Evolutionary conservation across 2,888 invertebrate species (phyloP).

Genomic region (Pheosia gnoma): DNA sequence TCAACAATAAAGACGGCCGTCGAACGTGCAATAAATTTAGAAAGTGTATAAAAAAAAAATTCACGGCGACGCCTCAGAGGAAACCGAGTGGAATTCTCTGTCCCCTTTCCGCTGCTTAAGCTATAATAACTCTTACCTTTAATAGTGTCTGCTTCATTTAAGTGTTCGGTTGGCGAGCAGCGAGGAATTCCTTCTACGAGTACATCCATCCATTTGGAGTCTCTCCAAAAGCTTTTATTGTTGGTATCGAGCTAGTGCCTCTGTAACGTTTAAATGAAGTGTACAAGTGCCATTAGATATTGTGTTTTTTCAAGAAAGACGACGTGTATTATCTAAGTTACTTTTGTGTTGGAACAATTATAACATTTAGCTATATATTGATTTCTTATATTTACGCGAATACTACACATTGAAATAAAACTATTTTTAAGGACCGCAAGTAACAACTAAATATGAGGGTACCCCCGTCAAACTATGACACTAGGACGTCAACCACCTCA

Average conservation of each 20-base stretch:
- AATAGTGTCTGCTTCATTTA: constrained; percentile 54
- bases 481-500: no score
- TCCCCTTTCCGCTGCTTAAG: constrained; percentile 22
- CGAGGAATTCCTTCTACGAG: constrained; percentile 36
- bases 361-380: not conserved
- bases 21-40: constrained; percentile 27
- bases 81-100: constrained; percentile 18
- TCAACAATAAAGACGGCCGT: constrained; percentile 8
- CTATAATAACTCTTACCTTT: constrained; percentile 62
- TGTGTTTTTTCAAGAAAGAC: constrained; percentile 19
- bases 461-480: no score
- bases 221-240: constrained; percentile 74
- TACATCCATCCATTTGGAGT: constrained; percentile 68
- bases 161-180: constrained; percentile 39
- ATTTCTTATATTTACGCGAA: no score
- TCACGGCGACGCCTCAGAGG: constrained; percentile 17
- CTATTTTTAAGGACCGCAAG: no score
- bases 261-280: constrained; percentile 60
- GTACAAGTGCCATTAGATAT: constrained; percentile 46
- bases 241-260: constrained; percentile 61
- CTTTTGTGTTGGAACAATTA: not conserved
- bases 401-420: no score
- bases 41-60: constrained; percentile 17
- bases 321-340: not conserved
- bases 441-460: no score